phyloP scores from a whole-genome alignment of 2,113 vertebrate genomes.

The Ondatra zibethicus region DNA sequence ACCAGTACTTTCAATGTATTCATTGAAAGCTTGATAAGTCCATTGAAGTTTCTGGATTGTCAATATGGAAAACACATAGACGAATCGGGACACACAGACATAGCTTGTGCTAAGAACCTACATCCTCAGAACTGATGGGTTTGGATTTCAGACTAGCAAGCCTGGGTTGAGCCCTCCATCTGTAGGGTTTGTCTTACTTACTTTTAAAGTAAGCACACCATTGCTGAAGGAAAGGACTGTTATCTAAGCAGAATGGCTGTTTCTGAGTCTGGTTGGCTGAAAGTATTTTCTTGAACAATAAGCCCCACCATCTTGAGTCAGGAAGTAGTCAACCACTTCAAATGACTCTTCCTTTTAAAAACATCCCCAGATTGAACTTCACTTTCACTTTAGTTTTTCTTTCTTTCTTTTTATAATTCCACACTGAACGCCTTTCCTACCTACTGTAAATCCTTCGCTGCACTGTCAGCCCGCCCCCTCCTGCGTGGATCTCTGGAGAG shows the following conservation, averaged over 20 bases:
- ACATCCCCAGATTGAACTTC: not conserved
- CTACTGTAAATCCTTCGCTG: constrained; percentile 20
- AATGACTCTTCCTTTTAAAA: constrained; percentile 39
- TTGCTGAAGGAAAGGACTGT: not conserved
- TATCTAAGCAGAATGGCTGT: not conserved
- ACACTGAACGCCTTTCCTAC: constrained; percentile 46
- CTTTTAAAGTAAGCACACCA: not conserved
- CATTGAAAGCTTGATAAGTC: not conserved
- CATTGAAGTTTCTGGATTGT: constrained; percentile 5
- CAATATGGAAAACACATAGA: not conserved
- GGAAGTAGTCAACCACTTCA: not conserved
- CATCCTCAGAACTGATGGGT: not conserved
- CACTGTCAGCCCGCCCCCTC: constrained; percentile 2
- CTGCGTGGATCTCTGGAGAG: constrained; percentile 57
- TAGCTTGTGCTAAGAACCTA: not conserved
- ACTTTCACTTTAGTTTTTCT: not conserved
- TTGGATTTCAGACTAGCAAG: not conserved
- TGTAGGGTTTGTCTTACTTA: not conserved
- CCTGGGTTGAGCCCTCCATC: not conserved
- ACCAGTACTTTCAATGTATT: not conserved
- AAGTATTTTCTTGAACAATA: not conserved
- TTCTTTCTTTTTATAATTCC: not conserved
- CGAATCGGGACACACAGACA: not conserved
- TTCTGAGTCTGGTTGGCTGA: not conserved
- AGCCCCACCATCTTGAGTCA: not conserved